Conservation (phyloP, 2,797 vertebrate species). For the Orientallactaga sibirica region DNA sequence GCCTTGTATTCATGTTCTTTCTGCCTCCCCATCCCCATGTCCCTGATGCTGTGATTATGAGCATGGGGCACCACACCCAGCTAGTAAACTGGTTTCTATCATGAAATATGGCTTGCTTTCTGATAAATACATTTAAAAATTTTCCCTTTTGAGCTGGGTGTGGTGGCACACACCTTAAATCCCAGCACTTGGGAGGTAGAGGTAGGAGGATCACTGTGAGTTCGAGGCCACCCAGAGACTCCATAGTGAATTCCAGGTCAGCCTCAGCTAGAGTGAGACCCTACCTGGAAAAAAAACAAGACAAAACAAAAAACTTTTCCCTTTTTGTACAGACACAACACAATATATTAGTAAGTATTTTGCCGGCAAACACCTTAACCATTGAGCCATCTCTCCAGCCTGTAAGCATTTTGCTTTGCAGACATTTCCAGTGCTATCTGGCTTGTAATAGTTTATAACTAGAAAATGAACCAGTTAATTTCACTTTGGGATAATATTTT, state of each 20-base stretch:
- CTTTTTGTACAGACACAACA: constrained; percentile 10
- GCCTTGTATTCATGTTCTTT: neutral
- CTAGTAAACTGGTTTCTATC: neutral
- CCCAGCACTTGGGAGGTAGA: no score
- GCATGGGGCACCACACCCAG: no score
- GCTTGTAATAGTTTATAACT: constrained; percentile 4
- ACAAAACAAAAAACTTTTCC: neutral
- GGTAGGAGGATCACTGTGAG: no score
- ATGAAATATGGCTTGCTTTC: constrained; percentile 36
- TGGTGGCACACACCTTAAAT: no score
- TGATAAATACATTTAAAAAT: neutral
- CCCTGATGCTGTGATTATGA: neutral
- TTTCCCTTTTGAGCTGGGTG: neutral
- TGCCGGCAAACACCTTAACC: neutral
- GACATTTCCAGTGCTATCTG: constrained; percentile 21
- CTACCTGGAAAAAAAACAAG: no score
- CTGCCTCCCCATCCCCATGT: neutral
- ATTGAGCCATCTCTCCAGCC: no score
- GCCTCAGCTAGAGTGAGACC: no score
- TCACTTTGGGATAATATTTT: constrained; percentile 53
- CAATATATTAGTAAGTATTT: constrained; percentile 13
- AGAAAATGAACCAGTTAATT: constrained; percentile 49
- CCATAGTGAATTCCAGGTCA: no score
- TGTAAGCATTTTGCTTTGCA: constrained; percentile 48
- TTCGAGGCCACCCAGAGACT: no score